Evolutionary conservation across 2,797 vertebrate species (phyloP).

Genomic region (Squalus acanthias): DNA sequence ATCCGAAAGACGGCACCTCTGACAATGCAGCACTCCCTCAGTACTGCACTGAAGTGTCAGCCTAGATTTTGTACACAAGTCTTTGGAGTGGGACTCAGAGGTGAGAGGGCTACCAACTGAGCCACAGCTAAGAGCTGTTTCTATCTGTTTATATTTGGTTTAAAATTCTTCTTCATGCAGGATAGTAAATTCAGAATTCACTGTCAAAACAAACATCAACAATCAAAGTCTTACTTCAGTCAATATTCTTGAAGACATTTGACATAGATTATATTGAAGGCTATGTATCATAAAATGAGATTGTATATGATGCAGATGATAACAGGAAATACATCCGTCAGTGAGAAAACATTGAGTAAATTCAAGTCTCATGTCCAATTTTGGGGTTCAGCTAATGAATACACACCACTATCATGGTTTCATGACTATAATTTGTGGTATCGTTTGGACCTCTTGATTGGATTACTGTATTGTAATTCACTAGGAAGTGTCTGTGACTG

Average conservation of each 20-base stretch:
- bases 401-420: not conserved
- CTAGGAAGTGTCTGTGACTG: no score
- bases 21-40: no score
- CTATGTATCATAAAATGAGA: not conserved
- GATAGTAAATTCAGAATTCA: not conserved
- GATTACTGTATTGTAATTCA: no score
- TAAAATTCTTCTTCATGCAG: not conserved
- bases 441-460: no score
- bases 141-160: not conserved
- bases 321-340: not conserved
- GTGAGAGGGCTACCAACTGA: no score
- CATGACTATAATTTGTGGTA: no score
- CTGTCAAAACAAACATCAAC: not conserved
- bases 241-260: not conserved
- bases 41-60: not conserved
- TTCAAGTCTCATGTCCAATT: not conserved
- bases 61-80: not conserved
- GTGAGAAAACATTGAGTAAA: not conserved
- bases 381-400: not conserved
- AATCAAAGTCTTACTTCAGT: not conserved
- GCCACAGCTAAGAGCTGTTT: not conserved
- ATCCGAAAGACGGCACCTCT: not conserved
- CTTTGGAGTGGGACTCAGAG: not conserved
- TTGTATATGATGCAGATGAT: not conserved
- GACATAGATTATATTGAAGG: not conserved